Evolutionary conservation across 2,797 vertebrate genomes (phyloP).

Genomic region (Melanotaenia maccullochi): DNA sequence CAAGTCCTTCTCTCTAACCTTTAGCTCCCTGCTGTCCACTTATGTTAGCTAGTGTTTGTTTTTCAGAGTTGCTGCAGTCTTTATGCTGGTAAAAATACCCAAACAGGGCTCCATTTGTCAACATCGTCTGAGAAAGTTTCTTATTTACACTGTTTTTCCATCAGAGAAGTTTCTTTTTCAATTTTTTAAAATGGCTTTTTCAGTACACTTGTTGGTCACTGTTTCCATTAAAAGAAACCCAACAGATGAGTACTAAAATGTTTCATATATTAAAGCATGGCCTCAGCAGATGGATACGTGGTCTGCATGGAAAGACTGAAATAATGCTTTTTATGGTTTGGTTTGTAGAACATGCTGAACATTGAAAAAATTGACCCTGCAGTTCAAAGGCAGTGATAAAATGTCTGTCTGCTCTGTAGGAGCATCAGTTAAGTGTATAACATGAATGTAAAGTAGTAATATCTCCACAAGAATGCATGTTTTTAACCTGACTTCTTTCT

Average conservation of each 20-base stretch:
- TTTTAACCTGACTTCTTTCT: conserved; percentile 14
- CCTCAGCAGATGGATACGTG: background rate
- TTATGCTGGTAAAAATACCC: no score
- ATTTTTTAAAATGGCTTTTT: background rate
- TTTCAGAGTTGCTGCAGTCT: background rate
- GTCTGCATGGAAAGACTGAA: background rate
- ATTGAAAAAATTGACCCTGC: conserved; percentile 7
- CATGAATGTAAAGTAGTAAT: conserved; percentile 28
- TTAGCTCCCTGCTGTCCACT: background rate
- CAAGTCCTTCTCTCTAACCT: background rate
- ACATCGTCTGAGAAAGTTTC: background rate
- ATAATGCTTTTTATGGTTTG: background rate
- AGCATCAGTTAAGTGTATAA: conserved; percentile 11
- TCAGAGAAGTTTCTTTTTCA: background rate
- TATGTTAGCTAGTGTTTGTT: background rate
- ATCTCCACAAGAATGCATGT: conserved; percentile 28
- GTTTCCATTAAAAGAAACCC: background rate
- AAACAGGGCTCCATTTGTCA: background rate
- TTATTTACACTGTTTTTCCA: background rate
- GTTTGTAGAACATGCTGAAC: conserved; percentile 13
- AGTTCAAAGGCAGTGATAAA: conserved; percentile 31
- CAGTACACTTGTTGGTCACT: background rate
- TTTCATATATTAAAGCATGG: background rate
- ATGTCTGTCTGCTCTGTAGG: conserved; percentile 5
- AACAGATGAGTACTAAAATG: background rate